Evolutionary conservation across 2,113 vertebrate species (phyloP), one percentile per base, ranked within the genome.

Genomic region (Pterocles orientalis): DNA sequence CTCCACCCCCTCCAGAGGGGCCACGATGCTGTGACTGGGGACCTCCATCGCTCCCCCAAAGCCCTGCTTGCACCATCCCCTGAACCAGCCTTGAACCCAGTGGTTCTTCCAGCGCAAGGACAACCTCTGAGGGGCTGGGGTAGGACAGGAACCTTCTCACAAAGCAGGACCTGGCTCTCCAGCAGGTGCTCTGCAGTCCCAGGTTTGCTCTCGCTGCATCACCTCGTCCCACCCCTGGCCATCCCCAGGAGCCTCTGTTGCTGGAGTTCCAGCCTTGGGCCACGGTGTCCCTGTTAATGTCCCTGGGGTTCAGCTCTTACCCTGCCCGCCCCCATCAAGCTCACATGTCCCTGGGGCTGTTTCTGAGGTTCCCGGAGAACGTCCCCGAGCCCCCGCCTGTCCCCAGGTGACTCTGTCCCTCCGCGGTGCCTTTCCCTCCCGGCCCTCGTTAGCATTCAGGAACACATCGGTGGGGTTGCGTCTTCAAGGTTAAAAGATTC

Each of bases 401-500:
- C 39, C 12, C 39, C 12, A 10, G 39, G 39, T 39, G 39, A 39
- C 39, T 39, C 39, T 39, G 39, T 39, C 70, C 51, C 65, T 79
- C 83, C 69, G 82, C 10, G 4, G 83, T n/a, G 33, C 73, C 31
- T 31, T n/a, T 14, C n/a, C 86, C 87, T 93, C 87, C 68, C 5
- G 9, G 14, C 33, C 70, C 73, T 95, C 56, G 25, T 97, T 90
- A 95, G 71, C 84, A 92, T 95, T 94, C 97, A 78, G 56, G 86
- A 86, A 39, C 78, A 54, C 41, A 8, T 88, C 90, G 41, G 88
- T 76, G 73, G 58, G 69, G 93, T 92, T 94, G 39, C 34, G 48
- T 92, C 94, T 96, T 96, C 96, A 94, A 87, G 92, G 96, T 95
- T 97, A 94, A 95, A 95, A 97, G 84, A 93, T 89, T 81, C 86